Conservation (phyloP, 1,140 invertebrate species). For the Xylocopa sonorina region DNA sequence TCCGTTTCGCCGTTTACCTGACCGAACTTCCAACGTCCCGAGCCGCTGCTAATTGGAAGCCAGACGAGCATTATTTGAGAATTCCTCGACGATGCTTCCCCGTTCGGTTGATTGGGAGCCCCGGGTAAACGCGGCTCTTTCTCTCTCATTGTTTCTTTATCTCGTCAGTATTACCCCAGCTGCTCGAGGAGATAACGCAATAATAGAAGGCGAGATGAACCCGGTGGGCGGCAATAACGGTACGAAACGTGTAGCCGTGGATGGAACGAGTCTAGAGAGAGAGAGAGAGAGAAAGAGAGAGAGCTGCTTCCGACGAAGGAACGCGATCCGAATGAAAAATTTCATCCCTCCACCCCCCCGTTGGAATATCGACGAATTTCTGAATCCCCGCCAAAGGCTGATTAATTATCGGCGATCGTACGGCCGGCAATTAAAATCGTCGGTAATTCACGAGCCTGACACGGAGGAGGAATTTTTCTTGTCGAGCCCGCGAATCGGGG, state of each 20-base stretch:
- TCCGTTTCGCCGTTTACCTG: neutral
- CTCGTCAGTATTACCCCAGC: neutral
- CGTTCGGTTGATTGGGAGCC: conserved; percentile 7
- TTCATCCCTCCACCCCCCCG: neutral
- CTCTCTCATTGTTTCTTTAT: conserved; percentile 3
- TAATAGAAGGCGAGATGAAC: neutral
- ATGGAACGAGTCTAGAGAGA: too few relatives aligned
- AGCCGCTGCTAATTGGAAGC: neutral
- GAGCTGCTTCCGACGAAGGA: too few relatives aligned
- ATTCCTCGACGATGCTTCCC: conserved; percentile 15
- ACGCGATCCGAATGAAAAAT: neutral
- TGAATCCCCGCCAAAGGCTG: neutral
- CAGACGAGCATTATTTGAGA: neutral
- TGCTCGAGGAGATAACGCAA: conserved; percentile 18
- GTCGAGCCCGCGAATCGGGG: neutral
- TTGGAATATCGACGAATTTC: neutral
- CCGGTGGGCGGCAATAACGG: neutral
- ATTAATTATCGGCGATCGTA: neutral
- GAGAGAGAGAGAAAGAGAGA: too few relatives aligned
- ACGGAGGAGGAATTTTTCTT: neutral
- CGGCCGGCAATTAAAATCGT: neutral
- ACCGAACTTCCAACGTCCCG: neutral
- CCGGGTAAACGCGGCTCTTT: neutral
- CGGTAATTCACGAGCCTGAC: neutral
- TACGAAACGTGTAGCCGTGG: neutral